Conservation (phyloP, 1,140 invertebrate species). For the silkworm (Bombyx mori) region DNA sequence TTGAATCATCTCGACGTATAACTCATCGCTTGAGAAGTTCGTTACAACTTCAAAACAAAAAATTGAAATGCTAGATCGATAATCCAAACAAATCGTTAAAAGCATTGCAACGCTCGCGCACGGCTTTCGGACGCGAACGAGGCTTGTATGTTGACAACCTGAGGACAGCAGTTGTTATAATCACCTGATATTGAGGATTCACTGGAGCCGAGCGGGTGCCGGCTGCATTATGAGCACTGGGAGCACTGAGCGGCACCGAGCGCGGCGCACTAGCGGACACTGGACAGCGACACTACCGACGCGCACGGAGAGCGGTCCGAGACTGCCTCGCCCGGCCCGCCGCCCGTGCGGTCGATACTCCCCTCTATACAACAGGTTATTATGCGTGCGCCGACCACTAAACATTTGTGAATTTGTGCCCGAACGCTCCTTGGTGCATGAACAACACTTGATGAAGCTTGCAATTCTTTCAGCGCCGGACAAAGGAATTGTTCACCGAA, state of each 20-base stretch:
- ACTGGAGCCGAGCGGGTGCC: conserved; percentile 14
- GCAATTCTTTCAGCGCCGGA: neutral
- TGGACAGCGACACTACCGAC: conserved; percentile 5
- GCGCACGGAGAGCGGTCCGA: conserved; percentile 10
- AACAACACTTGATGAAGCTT: conserved; percentile 1
- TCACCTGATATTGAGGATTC: conserved; percentile 21
- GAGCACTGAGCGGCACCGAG: conserved; percentile 10
- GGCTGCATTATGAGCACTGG: conserved; percentile 17
- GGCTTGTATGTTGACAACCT: no score
- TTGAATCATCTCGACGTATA: no score
- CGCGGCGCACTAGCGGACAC: conserved; percentile 1
- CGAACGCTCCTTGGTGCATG: conserved; percentile 11
- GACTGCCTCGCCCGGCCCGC: conserved; percentile 29
- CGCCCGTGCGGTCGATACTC: conserved; percentile 33
- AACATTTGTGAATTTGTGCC: conserved; percentile 8
- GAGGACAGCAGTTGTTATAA: no score
- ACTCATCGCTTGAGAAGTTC: no score
- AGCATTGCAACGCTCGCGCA: no score
- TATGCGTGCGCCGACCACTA: conserved; percentile 32
- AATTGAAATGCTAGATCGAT: no score
- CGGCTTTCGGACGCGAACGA: no score
- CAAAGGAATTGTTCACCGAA: no score
- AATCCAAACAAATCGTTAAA: no score
- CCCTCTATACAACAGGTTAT: conserved; percentile 41
- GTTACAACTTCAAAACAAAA: no score